Conservation (phyloP, 2,113 vertebrate species). For the Tyrannus savana region DNA sequence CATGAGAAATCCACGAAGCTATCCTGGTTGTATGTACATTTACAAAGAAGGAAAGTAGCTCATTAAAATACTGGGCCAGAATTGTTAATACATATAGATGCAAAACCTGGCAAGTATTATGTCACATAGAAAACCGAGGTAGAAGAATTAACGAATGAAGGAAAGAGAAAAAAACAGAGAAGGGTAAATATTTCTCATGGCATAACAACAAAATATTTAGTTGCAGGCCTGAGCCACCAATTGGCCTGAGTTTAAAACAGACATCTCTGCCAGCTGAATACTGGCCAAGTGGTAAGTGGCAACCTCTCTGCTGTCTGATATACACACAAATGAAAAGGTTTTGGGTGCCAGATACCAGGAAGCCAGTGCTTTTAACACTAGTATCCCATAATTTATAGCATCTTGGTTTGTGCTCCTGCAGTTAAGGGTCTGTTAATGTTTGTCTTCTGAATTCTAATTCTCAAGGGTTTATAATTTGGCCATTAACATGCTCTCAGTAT, state of each 20-base stretch:
- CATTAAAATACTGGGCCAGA: not conserved
- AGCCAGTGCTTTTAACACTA: slow-evolving; percentile 65
- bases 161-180: not conserved
- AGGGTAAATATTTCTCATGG: slow-evolving; percentile 57
- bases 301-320: slow-evolving; percentile 57
- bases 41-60: not conserved
- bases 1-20: not conserved
- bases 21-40: not conserved
- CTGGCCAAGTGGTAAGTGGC: slow-evolving; percentile 60
- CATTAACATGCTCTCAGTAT: slow-evolving; percentile 57
- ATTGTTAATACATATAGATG: not conserved
- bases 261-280: slow-evolving; percentile 17
- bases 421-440: slow-evolving; percentile 49
- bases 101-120: not conserved
- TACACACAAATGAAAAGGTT: slow-evolving; percentile 64
- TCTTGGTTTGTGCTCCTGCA: slow-evolving; percentile 50
- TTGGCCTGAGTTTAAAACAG: slow-evolving; percentile 29
- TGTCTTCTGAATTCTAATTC: slow-evolving; percentile 44
- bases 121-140: not conserved
- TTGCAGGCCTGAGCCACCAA: not conserved
- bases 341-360: slow-evolving; percentile 54
- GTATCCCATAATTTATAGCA: slow-evolving; percentile 72
- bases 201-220: slow-evolving; percentile 41
- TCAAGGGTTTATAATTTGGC: slow-evolving; percentile 60
- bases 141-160: not conserved